Base-by-base conservation (phyloP, 2,888 invertebrate species). In the Eurois occulta region DNA sequence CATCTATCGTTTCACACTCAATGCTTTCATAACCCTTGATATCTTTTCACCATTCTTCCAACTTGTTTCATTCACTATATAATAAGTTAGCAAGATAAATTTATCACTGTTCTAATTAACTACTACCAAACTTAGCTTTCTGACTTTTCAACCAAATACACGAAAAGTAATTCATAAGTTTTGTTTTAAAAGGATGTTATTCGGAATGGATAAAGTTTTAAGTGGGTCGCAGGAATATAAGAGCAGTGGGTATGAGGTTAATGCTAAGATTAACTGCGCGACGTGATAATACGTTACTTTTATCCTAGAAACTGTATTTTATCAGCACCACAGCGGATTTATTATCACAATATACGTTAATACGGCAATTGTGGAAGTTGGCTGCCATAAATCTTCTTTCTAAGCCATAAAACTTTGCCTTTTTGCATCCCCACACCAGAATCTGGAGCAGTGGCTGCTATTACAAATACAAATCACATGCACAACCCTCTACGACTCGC, bases 191-290 rank as follows among this genome's bases (percentile, higher is more conserved):
- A 78, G 38, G 78, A 69, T 83, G 74, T 73, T 86, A 73, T 86
- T 84, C 72, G 66, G 71, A 84, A 84, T 84, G 86, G 84, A 83
- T 83, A 84, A 86, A 84, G 86, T 84, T 84, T 83, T 79, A 83
- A 84, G 84, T 83, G 84, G 75, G 84, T 86, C 83, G 60, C 64
- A 75, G 66, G 46, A 86, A 68, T 79, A 78, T 75, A 86, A 78
- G 60, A 71, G 38, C 77, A 60, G 13, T 52, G 16, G 60, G 68
- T 77, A 66, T 72, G 60, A 71, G 75, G 79, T 83, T 84, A 79
- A 84, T 79, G 43, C 48, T 43, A 67, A 86, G 75, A 86, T 86
- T 83, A 86, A 84, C 75, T 76, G 75, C 71, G 28, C 66, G 64
- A 73, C 79, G 72, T 83, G 74, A 70, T 75, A 83, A 84, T 73